phyloP scores from a whole-genome alignment of 2,113 vertebrate genomes.

The Forbesichthys agassizii region DNA sequence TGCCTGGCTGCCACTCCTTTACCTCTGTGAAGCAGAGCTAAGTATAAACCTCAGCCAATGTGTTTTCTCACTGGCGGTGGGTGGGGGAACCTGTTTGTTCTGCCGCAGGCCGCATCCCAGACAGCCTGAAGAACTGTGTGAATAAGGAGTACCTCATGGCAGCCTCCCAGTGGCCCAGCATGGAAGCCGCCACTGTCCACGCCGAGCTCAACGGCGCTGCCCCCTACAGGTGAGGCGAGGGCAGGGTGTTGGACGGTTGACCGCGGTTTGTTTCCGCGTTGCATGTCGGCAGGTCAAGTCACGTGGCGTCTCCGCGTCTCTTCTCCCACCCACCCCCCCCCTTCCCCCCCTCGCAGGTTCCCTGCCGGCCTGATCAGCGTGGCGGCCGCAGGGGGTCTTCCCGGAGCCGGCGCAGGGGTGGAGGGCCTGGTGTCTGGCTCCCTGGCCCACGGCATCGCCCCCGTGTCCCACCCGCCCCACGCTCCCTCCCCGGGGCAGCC shows the following conservation, averaged over 20 bases:
- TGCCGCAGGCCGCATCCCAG: conserved; percentile 86
- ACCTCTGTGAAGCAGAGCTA: no score
- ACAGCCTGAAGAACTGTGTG: conserved; percentile 92
- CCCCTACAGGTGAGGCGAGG: conserved; percentile 81
- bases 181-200: conserved; percentile 87
- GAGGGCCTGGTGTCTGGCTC: conserved; percentile 86
- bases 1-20: no score
- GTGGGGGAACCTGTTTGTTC: background rate
- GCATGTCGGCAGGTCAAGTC: background rate
- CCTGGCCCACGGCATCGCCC: conserved; percentile 81
- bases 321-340: conserved; percentile 13
- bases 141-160: conserved; percentile 94
- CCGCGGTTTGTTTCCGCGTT: background rate
- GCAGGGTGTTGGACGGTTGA: background rate
- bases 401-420: conserved; percentile 78
- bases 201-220: conserved; percentile 87
- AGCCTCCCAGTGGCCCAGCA: conserved; percentile 88
- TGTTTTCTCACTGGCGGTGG: no score
- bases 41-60: no score
- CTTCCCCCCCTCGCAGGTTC: conserved; percentile 77
- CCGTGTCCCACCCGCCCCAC: conserved; percentile 84
- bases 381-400: conserved; percentile 80
- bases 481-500: conserved; percentile 89
- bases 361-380: conserved; percentile 86
- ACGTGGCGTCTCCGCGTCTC: background rate